Evolutionary conservation across 2,888 invertebrate species (phyloP).

Genomic region (Atherix ibis): DNA sequence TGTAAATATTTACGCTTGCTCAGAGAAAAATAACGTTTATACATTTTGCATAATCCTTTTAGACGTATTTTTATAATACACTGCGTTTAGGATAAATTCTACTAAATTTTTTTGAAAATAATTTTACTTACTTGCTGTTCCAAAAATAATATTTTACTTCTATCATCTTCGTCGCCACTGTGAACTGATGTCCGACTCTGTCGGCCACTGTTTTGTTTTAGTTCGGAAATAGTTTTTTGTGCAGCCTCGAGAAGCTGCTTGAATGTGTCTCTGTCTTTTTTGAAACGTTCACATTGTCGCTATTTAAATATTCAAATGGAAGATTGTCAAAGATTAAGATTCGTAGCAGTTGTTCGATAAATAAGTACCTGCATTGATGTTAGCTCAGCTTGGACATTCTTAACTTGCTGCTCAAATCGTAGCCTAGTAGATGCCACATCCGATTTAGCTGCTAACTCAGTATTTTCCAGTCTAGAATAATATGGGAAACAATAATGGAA

Average conservation of each 20-base stretch:
- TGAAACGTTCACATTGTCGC: constrained; percentile 46
- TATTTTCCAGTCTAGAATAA: constrained; percentile 37
- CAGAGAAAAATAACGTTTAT: not conserved
- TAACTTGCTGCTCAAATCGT: constrained; percentile 72
- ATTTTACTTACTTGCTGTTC: constrained; percentile 56
- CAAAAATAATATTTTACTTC: constrained; percentile 51
- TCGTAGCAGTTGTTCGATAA: not conserved
- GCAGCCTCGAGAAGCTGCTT: constrained; percentile 81
- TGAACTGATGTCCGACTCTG: constrained; percentile 46
- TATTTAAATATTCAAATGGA: constrained; percentile 9
- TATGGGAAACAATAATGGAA: no score
- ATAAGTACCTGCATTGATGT: constrained; percentile 54
- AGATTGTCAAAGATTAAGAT: not conserved
- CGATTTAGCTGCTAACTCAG: constrained; percentile 56
- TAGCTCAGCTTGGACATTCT: constrained; percentile 64
- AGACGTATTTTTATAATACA: not conserved
- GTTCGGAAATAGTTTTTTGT: constrained; percentile 65
- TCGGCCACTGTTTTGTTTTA: constrained; percentile 43
- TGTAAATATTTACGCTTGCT: not conserved
- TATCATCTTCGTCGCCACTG: constrained; percentile 61
- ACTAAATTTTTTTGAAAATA: not conserved
- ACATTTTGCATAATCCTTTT: no score
- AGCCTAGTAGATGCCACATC: constrained; percentile 68
- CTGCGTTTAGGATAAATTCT: not conserved
- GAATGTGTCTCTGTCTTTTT: constrained; percentile 75